A percentile compares a stretch with the other conserved stretches of the same genome.
Evolutionary conservation across 1,140 invertebrate genomes (phyloP).

Genomic region (Drosophila burlai): DNA sequence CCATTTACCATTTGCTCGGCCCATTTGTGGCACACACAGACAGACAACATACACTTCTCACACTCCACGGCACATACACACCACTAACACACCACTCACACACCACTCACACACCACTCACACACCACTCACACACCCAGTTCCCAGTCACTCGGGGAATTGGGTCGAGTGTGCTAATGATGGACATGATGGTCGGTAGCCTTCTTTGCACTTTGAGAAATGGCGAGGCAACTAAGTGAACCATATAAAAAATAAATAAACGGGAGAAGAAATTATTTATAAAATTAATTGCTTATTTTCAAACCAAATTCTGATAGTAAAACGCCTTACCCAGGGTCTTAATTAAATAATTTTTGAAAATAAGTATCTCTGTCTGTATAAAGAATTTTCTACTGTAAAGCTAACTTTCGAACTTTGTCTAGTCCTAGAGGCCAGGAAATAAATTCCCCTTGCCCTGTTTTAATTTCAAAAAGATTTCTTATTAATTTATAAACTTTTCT

Average conservation of each 20-base stretch:
- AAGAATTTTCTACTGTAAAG: neutral
- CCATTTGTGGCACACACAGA: neutral
- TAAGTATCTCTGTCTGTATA: neutral
- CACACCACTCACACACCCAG: constrained; percentile 19
- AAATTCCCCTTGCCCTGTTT: neutral
- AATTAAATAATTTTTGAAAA: too few species aligned
- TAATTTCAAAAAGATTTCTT: neutral
- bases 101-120: constrained; percentile 16
- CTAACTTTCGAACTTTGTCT: neutral
- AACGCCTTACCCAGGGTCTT: neutral
- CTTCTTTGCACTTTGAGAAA: neutral
- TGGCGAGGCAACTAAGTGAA: accelerated
- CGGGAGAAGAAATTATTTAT: neutral
- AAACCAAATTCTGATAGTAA: neutral
- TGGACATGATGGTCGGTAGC: constrained; percentile 15
- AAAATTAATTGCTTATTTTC: neutral
- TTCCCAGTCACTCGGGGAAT: constrained; percentile 47
- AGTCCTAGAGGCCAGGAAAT: neutral
- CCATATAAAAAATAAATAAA: too few species aligned
- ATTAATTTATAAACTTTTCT: neutral
- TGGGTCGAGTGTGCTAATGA: constrained; percentile 37
- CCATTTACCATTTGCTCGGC: constrained; percentile 23
- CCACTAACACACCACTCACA: constrained; percentile 9
- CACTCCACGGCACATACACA: constrained; percentile 14
- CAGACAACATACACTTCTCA: neutral